A percentile compares a stretch with the other conserved stretches of the same genome.
Conservation (phyloP, 1,140 invertebrate species). For the Cotesia chilonis region DNA sequence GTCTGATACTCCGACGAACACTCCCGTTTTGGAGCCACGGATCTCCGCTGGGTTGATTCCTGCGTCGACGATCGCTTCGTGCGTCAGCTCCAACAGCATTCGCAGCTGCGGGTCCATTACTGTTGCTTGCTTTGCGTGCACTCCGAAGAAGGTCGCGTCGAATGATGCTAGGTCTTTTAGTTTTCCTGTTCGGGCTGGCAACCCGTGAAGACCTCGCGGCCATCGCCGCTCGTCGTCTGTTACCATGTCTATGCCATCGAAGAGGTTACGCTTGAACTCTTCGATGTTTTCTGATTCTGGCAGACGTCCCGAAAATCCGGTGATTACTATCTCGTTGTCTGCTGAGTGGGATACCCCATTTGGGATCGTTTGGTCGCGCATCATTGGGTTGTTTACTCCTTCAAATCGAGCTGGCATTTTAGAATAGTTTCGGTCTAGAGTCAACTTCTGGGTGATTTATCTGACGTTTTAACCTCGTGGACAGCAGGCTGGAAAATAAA, state of each 20-base stretch:
- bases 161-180: conserved; percentile 88
- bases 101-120: conserved; percentile 95
- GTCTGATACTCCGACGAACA: conserved; percentile 87
- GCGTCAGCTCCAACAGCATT: conserved; percentile 89
- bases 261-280: conserved; percentile 88
- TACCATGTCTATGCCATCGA: conserved; percentile 86
- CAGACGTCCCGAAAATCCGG: conserved; percentile 86
- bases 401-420: conserved; percentile 73
- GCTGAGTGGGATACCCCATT: conserved; percentile 52
- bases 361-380: conserved; percentile 49
- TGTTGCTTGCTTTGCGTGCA: conserved; percentile 92
- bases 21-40: conserved; percentile 87
- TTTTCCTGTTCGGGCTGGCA: conserved; percentile 88
- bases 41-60: conserved; percentile 84
- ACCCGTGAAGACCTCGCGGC: conserved; percentile 77
- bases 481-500: conserved; percentile 54
- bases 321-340: conserved; percentile 84
- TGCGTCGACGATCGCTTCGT: conserved; percentile 95
- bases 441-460: conserved; percentile 36
- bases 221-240: conserved; percentile 87
- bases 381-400: conserved; percentile 54
- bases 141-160: conserved; percentile 93
- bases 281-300: conserved; percentile 88
- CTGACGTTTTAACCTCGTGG: conserved; percentile 51
- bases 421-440: not conserved